A percentile compares a stretch with the other conserved stretches of the same genome.
These are phyloP conservation scores for Glaucidium brasilianum DNA, from an alignment of 2,113 vertebrate species.

Conservation along the genomic window DNA sequence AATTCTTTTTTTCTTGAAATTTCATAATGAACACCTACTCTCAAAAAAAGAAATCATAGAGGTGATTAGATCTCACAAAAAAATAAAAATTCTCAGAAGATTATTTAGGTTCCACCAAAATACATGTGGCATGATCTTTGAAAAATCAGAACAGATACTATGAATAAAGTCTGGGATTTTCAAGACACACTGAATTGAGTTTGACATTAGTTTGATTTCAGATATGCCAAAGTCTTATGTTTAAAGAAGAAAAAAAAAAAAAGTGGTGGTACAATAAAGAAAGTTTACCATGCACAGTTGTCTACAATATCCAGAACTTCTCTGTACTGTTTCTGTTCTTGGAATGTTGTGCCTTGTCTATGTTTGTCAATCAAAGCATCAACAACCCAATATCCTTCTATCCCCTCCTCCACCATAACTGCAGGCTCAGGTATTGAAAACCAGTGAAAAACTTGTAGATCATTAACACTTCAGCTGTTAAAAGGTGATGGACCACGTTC, in stretches of 20 bases:
- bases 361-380: neutral
- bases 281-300: neutral
- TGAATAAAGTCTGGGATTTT: neutral
- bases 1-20: neutral
- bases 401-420: accelerated
- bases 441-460: neutral
- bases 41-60: neutral
- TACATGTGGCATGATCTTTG: neutral
- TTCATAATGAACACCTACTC: neutral
- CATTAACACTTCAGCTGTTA: neutral
- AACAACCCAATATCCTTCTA: neutral
- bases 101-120: neutral
- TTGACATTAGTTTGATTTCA: neutral
- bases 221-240: neutral
- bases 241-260: neutral
- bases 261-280: neutral
- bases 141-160: neutral
- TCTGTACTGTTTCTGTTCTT: neutral
- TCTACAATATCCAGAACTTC: neutral
- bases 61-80: neutral
- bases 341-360: neutral
- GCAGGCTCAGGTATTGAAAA: neutral
- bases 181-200: neutral
- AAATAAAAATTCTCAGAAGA: neutral
- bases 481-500: neutral